Percentiles rank a stretch among this genome's conserved stretches.
Conservation (phyloP, 2,888 invertebrate species). For the Drosophila barbarae region DNA sequence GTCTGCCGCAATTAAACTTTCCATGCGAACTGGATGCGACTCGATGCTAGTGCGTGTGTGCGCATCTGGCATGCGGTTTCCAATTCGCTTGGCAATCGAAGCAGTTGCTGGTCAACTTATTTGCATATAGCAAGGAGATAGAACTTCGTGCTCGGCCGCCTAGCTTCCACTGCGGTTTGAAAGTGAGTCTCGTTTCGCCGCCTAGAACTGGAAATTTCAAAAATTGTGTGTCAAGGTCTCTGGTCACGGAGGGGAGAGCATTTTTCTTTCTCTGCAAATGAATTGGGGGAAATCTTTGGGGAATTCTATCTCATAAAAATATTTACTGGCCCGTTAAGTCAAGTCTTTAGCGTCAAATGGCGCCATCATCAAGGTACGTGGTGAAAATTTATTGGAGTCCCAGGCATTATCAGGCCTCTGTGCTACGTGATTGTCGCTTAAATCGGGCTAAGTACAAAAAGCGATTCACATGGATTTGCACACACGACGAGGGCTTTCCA, state of each 20-base stretch:
- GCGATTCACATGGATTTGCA: slow-evolving; percentile 61
- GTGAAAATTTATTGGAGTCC: slow-evolving; percentile 64
- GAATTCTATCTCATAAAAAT: slow-evolving; percentile 32
- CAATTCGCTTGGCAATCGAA: slow-evolving; percentile 60
- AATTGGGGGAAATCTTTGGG: slow-evolving; percentile 41
- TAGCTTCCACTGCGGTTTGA: slow-evolving; percentile 52
- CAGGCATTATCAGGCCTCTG: slow-evolving; percentile 55
- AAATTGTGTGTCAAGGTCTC: slow-evolving; percentile 58
- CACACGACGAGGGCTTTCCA: slow-evolving; percentile 56
- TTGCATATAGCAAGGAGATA: slow-evolving; percentile 37
- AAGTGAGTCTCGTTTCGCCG: slow-evolving; percentile 57
- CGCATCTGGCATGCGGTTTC: slow-evolving; percentile 55
- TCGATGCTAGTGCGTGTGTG: slow-evolving; percentile 50
- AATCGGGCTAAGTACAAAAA: slow-evolving; percentile 39
- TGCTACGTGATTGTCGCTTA: slow-evolving; percentile 51
- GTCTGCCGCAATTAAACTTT: slow-evolving; percentile 50
- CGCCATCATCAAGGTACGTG: slow-evolving; percentile 63
- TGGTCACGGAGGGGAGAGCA: slow-evolving; percentile 22
- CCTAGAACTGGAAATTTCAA: slow-evolving; percentile 23
- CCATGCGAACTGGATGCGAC: slow-evolving; percentile 53
- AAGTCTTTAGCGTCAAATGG: slow-evolving; percentile 49
- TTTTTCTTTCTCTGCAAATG: slow-evolving; percentile 11
- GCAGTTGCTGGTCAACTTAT: slow-evolving; percentile 41
- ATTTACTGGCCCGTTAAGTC: slow-evolving; percentile 36
- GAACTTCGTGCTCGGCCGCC: slow-evolving; percentile 57